These are phyloP conservation scores for Nephrotoma flavescens DNA, from an alignment of 2,888 invertebrate species.

Conservation along the genomic window DNA sequence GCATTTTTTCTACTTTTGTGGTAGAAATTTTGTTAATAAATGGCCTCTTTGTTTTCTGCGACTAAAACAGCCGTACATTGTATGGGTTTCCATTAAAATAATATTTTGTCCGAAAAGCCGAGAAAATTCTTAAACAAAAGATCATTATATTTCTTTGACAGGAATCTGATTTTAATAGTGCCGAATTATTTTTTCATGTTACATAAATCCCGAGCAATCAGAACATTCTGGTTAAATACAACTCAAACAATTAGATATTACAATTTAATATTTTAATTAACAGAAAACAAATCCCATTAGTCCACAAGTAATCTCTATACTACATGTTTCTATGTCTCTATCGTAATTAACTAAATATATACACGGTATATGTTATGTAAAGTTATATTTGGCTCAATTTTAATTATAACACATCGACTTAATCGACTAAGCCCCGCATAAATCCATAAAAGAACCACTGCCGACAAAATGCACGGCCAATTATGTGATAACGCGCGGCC, in stretches of 20 bases:
- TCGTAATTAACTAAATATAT: background rate
- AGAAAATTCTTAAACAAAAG: too few species aligned
- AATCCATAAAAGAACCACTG: background rate
- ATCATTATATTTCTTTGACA: too few species aligned
- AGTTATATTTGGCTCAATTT: slow-evolving; percentile 23
- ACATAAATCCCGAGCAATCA: too few species aligned
- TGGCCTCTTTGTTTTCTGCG: too few species aligned
- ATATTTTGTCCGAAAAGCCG: too few species aligned
- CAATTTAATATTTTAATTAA: background rate
- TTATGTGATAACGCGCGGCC: background rate
- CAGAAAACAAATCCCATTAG: background rate
- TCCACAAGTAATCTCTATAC: background rate
- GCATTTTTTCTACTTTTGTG: too few species aligned
- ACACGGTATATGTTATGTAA: slow-evolving; percentile 13
- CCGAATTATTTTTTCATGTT: too few species aligned
- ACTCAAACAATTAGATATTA: background rate
- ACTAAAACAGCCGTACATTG: too few species aligned
- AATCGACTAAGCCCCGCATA: background rate
- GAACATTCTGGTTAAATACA: background rate
- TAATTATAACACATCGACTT: slow-evolving; percentile 9
- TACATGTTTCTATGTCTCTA: background rate
- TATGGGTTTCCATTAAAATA: too few species aligned
- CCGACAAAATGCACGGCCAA: background rate
- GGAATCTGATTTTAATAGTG: too few species aligned
- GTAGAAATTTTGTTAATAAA: too few species aligned